Conservation (phyloP, 35 echinoderm and acorn worm species). For the Stichopus chloronotus region DNA sequence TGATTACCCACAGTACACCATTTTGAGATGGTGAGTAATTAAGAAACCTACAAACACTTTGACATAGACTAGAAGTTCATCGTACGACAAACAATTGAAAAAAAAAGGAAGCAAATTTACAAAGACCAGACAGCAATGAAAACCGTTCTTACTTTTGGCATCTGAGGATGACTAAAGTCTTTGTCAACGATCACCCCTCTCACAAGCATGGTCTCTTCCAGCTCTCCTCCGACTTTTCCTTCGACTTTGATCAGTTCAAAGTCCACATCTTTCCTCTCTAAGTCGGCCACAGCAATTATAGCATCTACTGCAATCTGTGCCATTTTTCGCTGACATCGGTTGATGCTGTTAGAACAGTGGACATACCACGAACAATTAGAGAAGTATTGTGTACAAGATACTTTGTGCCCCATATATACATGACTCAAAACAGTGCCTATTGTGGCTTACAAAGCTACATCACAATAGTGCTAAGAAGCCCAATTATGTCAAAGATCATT, state of each 20-base stretch:
- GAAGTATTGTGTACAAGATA: neutral
- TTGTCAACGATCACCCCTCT: constrained; percentile 97
- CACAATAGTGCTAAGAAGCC: no score
- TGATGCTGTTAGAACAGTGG: constrained; percentile 64
- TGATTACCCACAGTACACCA: no score
- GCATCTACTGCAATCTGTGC: constrained; percentile 96
- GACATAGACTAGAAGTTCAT: no score
- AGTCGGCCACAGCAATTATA: constrained; percentile 92
- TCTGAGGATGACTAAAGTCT: constrained; percentile 98
- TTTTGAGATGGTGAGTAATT: no score
- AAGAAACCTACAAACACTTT: no score
- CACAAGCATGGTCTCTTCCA: constrained; percentile 98
- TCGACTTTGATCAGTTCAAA: constrained; percentile 99
- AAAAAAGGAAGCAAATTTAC: no score
- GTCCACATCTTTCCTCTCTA: constrained; percentile 89
- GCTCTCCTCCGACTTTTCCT: constrained; percentile 90
- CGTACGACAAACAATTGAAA: no score
- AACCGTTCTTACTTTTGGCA: constrained; percentile 81
- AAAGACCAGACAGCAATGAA: no score
- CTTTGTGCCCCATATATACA: neutral
- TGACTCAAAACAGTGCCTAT: neutral
- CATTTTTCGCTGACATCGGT: constrained; percentile 91
- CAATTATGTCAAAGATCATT: no score
- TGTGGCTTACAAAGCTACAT: no score
- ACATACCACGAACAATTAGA: neutral